Evolutionary conservation across 2,888 invertebrate genomes (phyloP).

Genomic region (Cheiracanthium punctorium): DNA sequence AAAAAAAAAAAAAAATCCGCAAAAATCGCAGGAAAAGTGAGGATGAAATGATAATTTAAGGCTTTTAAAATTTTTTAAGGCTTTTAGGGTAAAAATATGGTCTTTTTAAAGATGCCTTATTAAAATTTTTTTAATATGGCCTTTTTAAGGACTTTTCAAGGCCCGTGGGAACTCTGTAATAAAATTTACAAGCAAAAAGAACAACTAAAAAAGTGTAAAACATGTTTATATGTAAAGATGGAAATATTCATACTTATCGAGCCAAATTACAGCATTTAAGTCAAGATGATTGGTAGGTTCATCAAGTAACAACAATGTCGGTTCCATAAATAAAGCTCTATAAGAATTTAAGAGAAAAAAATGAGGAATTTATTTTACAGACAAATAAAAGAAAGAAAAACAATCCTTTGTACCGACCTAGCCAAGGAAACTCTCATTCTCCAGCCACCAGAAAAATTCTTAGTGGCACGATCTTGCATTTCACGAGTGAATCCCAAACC

Average conservation of each 20-base stretch:
- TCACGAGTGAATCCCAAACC: conserved; percentile 92
- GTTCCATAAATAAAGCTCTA: conserved; percentile 94
- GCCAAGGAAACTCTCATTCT: conserved; percentile 99
- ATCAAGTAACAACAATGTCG: conserved; percentile 96
- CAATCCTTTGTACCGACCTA: conserved; percentile 77
- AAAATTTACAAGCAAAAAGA: neutral
- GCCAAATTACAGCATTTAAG: conserved; percentile 99
- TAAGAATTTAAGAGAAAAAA: neutral
- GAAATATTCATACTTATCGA: conserved; percentile 87
- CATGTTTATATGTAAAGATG: no score
- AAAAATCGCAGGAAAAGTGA: no score
- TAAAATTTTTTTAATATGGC: no score
- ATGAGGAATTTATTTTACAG: no score
- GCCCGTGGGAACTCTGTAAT: no score
- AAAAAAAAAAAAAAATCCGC: no score
- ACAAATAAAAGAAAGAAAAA: neutral
- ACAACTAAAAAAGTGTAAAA: no score
- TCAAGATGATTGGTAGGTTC: conserved; percentile 99
- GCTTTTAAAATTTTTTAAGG: no score
- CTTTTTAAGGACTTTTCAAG: no score
- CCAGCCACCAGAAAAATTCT: conserved; percentile 90
- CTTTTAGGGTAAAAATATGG: no score
- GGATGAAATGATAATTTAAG: no score
- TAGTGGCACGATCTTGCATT: conserved; percentile 89
- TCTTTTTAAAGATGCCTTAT: no score